A percentile compares a stretch with the other conserved stretches of the same genome.
Conservation (phyloP, 2,797 vertebrate species). For the Rhinatrema bivittatum region DNA sequence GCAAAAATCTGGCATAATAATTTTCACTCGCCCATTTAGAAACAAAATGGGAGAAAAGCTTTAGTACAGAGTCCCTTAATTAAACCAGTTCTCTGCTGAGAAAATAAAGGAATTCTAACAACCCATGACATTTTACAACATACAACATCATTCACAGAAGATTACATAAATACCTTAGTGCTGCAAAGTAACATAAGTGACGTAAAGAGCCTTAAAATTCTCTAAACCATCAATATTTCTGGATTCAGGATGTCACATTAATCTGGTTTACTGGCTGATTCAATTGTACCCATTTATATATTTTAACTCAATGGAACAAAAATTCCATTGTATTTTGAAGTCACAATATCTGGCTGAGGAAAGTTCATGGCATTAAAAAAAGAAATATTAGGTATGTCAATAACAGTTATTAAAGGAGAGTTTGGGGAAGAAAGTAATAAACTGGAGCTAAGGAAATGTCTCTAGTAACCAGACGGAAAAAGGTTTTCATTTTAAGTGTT, state of each 20-base stretch:
- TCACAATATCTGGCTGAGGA: conserved; percentile 14
- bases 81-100: too few species aligned
- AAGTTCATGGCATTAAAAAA: neutral
- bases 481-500: conserved; percentile 15
- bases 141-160: conserved; percentile 18
- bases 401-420: conserved; percentile 18
- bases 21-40: too few species aligned
- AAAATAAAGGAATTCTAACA: conserved; percentile 6
- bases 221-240: conserved; percentile 11
- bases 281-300: conserved; percentile 15
- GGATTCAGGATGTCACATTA: conserved; percentile 15
- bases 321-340: conserved; percentile 17
- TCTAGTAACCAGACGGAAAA: conserved; percentile 15
- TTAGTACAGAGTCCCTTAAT: too few species aligned
- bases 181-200: conserved; percentile 12
- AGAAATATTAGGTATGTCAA: conserved; percentile 19
- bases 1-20: too few species aligned
- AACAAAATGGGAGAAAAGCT: too few species aligned
- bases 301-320: conserved; percentile 14
- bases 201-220: conserved; percentile 10
- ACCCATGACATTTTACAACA: conserved; percentile 17
- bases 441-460: conserved; percentile 14
- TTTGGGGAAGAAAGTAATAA: conserved; percentile 20
- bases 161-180: conserved; percentile 12
- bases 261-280: conserved; percentile 10